Percentiles rank a stretch among this genome's conserved stretches.
These are phyloP conservation scores for Morelia viridis DNA, from an alignment of 2,797 vertebrate genomes.

Conservation along the genomic window DNA sequence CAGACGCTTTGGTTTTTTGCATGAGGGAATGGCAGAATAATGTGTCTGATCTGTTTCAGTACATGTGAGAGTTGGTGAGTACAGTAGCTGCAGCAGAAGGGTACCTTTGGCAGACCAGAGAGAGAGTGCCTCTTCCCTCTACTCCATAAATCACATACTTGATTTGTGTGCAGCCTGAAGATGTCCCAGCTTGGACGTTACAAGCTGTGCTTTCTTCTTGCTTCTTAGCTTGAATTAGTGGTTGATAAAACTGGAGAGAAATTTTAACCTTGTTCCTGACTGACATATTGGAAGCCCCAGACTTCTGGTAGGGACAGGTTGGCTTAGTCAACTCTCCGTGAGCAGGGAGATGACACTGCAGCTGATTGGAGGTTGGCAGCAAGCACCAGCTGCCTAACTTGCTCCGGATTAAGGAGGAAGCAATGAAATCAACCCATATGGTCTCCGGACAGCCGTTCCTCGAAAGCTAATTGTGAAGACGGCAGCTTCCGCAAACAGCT, in stretches of 20 bases:
- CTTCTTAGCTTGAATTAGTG: background rate
- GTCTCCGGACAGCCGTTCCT: too few species aligned
- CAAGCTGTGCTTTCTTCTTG: background rate
- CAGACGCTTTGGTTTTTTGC: background rate
- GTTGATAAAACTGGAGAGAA: background rate
- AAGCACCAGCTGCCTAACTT: too few species aligned
- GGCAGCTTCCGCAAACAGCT: too few species aligned
- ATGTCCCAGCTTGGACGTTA: background rate
- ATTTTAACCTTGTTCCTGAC: background rate
- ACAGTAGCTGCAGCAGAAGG: background rate
- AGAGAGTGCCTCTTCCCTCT: background rate
- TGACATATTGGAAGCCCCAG: background rate
- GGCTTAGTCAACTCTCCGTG: too few species aligned
- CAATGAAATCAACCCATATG: too few species aligned
- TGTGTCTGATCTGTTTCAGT: background rate
- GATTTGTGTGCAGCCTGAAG: background rate
- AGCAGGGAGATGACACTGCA: too few species aligned
- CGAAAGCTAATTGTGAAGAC: too few species aligned
- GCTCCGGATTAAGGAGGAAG: too few species aligned
- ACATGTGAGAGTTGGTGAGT: background rate
- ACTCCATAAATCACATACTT: background rate
- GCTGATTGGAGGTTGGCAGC: too few species aligned
- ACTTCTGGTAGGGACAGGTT: too few species aligned
- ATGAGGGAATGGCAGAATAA: background rate
- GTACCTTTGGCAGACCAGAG: background rate